Percentiles rank a stretch among this genome's conserved stretches.
phyloP scores from a whole-genome alignment of 2,888 invertebrate species.

The Lochmaea capreae region DNA sequence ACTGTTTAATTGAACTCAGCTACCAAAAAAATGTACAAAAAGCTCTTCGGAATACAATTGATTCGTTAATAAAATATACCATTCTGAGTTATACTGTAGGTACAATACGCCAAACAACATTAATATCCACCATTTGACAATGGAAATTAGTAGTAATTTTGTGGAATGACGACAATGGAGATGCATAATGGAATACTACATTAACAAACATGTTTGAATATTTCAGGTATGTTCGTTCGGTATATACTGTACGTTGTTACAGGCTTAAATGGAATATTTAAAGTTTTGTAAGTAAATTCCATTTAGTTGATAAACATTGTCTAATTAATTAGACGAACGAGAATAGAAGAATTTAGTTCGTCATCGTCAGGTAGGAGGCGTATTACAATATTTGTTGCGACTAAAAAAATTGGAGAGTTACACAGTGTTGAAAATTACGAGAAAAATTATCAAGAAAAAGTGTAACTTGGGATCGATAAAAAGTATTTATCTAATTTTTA shows the following conservation, averaged over 20 bases:
- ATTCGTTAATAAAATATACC: too few relatives aligned
- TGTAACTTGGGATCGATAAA: too few relatives aligned
- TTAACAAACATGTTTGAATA: slow-evolving; percentile 12
- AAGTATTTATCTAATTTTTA: too few relatives aligned
- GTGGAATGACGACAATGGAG: background rate
- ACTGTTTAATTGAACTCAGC: too few relatives aligned
- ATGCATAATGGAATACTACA: slow-evolving; percentile 8
- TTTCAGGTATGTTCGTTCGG: slow-evolving; percentile 8
- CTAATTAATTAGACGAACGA: background rate
- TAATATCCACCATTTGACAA: background rate
- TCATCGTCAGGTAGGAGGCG: too few relatives aligned
- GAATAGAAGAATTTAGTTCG: background rate
- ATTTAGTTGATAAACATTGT: background rate
- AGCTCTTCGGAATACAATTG: too few relatives aligned
- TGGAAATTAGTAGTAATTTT: slow-evolving; percentile 1
- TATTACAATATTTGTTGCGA: too few relatives aligned
- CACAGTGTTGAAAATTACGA: too few relatives aligned
- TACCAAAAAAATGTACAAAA: too few relatives aligned
- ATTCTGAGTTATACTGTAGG: too few relatives aligned
- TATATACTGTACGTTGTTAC: background rate
- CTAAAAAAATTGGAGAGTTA: too few relatives aligned
- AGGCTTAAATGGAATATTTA: background rate
- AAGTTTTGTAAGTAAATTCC: background rate
- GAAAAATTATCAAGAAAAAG: too few relatives aligned
- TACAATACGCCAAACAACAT: background rate